Conservation (phyloP, 2,888 invertebrate genomes). For the Anoplius nigerrimus region DNA sequence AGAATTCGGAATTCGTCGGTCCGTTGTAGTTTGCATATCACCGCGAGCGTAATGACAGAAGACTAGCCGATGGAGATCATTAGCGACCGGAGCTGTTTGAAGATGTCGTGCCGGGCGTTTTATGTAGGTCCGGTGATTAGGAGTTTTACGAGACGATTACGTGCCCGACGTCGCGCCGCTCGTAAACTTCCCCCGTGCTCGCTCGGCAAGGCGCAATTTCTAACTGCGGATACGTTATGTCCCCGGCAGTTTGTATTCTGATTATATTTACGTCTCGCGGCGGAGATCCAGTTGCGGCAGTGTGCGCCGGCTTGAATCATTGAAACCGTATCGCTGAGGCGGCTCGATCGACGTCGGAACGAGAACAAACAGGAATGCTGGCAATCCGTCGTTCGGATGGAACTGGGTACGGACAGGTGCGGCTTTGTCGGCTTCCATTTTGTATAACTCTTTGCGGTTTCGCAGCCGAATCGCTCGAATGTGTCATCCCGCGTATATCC, state of each 20-base stretch:
- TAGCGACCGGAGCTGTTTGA: conserved; percentile 11
- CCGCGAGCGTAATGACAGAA: not conserved
- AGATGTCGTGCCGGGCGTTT: conserved; percentile 51
- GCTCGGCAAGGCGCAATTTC: conserved; percentile 29
- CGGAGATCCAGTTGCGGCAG: no score
- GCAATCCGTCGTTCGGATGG: not conserved
- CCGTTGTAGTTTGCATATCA: not conserved
- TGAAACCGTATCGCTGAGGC: conserved; percentile 18
- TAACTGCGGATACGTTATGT: conserved; percentile 23
- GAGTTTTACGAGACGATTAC: conserved; percentile 54
- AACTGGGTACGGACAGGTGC: not conserved
- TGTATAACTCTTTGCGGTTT: not conserved
- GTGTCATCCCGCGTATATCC: no score
- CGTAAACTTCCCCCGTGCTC: conserved; percentile 31
- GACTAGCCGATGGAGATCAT: not conserved
- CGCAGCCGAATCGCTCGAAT: not conserved
- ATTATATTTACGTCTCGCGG: conserved; percentile 30
- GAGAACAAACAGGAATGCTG: conserved; percentile 12
- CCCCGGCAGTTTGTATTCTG: conserved; percentile 25
- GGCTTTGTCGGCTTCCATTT: no score
- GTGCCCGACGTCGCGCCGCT: conserved; percentile 29
- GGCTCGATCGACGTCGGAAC: conserved; percentile 17
- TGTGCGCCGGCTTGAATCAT: conserved; percentile 12
- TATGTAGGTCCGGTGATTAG: conserved; percentile 55
- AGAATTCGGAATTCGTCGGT: not conserved